Base-by-base conservation (phyloP, 2,113 vertebrate genomes). In the Zosterops pallidus region DNA sequence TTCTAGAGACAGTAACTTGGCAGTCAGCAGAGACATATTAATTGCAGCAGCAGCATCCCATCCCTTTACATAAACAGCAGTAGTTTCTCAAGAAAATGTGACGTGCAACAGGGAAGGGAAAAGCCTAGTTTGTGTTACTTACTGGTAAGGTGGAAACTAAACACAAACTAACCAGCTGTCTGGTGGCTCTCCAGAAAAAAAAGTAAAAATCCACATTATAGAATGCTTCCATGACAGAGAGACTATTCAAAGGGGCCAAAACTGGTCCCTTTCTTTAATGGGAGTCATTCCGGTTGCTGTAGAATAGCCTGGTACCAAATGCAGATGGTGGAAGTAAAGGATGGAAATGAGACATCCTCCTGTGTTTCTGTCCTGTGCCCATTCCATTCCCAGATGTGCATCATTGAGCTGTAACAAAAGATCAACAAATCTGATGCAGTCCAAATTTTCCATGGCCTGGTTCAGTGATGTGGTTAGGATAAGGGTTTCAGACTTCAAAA, bases 1-100 rank as follows among this genome's bases (percentile, higher is more conserved):
- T 86, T 96, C 86, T 76, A 80, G 72, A 96, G 87, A 91, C 90
- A 90, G 92, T 82, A 91, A 95, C 90, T 95, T 96, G 95, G 95
- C 91, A 95, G 75, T 83, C 46, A 89, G 81, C 44, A 83, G 82
- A 81, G 81, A 84, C 76, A 74, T 67, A 97, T 97, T 96, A 93
- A 96, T 95, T 96, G 83, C 84, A 78, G 80, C 82, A 93, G 87
- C 83, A 95, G 68, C 82, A 80, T 93, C 93, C 44, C 37, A 56
- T 86, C 69, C 44, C 41, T 92, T 93, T 96, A 87, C 56, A 81
- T 95, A 95, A 95, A 95, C 92, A 94, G 80, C 84, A 93, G 63
- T 86, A 81, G 47, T 89, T 92, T 95, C 88, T 96, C 91, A 89
- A 83, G 69, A 95, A 87, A 94, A 81, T 46, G 71, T 95, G 84